A percentile compares a stretch with the other conserved stretches of the same genome.
These are phyloP conservation scores for Tenodera sinensis DNA, from an alignment of 2,888 invertebrate species.

Conservation along the genomic window DNA sequence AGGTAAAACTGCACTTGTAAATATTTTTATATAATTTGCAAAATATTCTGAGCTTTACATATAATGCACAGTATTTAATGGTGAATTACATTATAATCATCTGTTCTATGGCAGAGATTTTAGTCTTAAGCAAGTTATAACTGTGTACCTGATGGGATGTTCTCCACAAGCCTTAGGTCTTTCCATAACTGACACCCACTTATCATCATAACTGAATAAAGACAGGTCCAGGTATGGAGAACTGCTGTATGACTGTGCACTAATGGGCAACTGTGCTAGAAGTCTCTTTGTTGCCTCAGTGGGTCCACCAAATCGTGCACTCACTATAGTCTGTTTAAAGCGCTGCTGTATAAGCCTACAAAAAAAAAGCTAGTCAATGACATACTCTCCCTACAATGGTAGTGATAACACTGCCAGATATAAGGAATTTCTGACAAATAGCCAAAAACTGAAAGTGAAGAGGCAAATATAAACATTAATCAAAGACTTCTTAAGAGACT, in stretches of 20 bases:
- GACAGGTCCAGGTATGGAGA: conserved; percentile 91
- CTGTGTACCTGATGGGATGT: conserved; percentile 76
- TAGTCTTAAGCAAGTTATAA: neutral
- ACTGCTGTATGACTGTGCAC: conserved; percentile 88
- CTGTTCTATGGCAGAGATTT: neutral
- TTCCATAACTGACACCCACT: conserved; percentile 93
- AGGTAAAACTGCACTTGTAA: no score
- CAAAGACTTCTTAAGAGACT: no score
- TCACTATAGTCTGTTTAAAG: conserved; percentile 85
- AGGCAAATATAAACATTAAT: no score
- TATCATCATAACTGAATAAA: conserved; percentile 92
- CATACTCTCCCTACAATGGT: no score
- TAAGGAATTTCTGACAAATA: no score
- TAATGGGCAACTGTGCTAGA: conserved; percentile 87
- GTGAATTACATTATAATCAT: no score
- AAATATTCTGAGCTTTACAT: no score
- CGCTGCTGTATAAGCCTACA: conserved; percentile 58
- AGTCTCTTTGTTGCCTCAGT: conserved; percentile 86
- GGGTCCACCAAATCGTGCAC: conserved; percentile 84
- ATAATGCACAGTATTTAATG: no score
- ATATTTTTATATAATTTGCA: no score
- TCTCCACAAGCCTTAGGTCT: conserved; percentile 90
- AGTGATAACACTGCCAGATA: no score
- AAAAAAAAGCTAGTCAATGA: conserved; percentile 26
- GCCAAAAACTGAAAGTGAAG: no score